phyloP scores from a whole-genome alignment of 92 coral and sea anemone species.

The Epizoanthus scotinus region DNA sequence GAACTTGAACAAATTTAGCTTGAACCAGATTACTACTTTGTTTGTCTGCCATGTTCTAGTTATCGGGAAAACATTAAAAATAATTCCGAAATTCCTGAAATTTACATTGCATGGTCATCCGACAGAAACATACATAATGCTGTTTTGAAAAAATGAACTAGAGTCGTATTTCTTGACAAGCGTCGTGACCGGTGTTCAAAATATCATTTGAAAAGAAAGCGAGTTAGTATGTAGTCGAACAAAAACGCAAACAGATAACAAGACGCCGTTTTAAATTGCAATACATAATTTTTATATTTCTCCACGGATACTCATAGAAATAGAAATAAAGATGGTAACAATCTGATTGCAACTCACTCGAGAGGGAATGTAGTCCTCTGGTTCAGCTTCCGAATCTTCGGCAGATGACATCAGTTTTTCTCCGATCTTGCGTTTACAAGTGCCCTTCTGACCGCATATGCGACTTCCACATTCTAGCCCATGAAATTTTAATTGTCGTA shows the following conservation, averaged over 20 bases:
- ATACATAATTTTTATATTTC: slow-evolving; percentile 2
- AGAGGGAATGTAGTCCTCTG: slow-evolving; percentile 23
- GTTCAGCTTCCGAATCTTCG: slow-evolving; percentile 26
- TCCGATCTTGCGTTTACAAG: slow-evolving; percentile 18
- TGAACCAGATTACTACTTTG: no score
- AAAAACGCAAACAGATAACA: slow-evolving; percentile 9
- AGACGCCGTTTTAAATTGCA: background rate
- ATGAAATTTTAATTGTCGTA: slow-evolving; percentile 82
- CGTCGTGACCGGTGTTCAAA: background rate
- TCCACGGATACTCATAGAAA: background rate
- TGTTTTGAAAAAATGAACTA: no score
- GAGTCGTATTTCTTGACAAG: background rate
- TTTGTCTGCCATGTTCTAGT: no score
- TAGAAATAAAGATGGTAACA: background rate
- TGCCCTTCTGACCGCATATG: slow-evolving; percentile 31
- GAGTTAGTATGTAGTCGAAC: background rate
- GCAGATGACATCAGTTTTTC: slow-evolving; percentile 37
- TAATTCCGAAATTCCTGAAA: no score
- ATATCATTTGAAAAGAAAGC: background rate
- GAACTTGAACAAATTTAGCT: no score
- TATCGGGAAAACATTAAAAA: no score
- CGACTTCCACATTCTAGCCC: slow-evolving; percentile 60
- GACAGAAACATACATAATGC: no score
- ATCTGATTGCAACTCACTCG: slow-evolving; percentile 28
- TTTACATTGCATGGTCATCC: no score